These are phyloP conservation scores for Pheosia gnoma DNA, from an alignment of 2,888 invertebrate species.

Conservation along the genomic window DNA sequence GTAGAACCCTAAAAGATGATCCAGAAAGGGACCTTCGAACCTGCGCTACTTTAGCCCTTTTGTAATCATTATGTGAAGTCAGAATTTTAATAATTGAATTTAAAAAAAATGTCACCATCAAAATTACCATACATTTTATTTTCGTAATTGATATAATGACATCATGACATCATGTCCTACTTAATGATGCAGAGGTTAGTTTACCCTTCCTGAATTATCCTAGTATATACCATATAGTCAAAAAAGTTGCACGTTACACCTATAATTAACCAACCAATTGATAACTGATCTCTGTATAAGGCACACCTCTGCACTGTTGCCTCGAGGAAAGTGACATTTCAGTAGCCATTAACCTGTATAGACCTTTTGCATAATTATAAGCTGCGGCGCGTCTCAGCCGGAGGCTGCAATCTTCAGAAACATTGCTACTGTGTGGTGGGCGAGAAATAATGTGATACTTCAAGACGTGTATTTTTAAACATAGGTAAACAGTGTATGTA, in stretches of 20 bases:
- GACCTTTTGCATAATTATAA: slow-evolving; percentile 50
- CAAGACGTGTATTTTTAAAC: neutral
- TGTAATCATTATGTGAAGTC: too few species aligned
- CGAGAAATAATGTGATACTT: neutral
- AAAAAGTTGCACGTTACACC: slow-evolving; percentile 7
- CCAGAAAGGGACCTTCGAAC: too few species aligned
- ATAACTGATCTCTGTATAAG: slow-evolving; percentile 26
- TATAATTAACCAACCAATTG: slow-evolving; percentile 19
- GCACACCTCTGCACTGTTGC: slow-evolving; percentile 32
- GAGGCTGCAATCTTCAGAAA: slow-evolving; percentile 51
- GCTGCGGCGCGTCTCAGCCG: slow-evolving; percentile 40
- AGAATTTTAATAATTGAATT: too few species aligned
- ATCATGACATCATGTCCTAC: too few species aligned
- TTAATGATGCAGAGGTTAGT: too few species aligned
- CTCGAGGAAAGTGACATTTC: slow-evolving; percentile 29
- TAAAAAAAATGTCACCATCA: too few species aligned
- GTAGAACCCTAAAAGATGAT: too few species aligned
- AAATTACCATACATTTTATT: too few species aligned
- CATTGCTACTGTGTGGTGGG: neutral
- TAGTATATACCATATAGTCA: neutral
- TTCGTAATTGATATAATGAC: too few species aligned
- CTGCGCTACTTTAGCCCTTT: too few species aligned
- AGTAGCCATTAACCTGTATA: neutral
- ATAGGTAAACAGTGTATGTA: neutral
- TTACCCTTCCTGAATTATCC: too few species aligned